phyloP scores from a whole-genome alignment of 1,140 invertebrate species.

The Drepana arcuata region DNA sequence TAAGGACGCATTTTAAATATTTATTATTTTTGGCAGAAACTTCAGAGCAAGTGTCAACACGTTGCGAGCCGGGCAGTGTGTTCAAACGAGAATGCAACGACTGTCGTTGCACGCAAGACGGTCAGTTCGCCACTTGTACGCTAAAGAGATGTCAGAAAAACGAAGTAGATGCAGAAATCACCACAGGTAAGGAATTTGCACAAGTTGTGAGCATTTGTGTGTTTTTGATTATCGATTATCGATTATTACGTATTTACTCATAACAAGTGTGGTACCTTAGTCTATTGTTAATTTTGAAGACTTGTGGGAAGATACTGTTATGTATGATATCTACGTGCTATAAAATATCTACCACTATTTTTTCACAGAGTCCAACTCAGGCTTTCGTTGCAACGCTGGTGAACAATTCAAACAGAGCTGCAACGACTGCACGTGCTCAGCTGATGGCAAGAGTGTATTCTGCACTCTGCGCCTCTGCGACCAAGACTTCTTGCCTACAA shows the following conservation, averaged over 20 bases:
- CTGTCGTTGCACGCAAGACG: conserved; percentile 57
- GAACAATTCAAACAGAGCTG: conserved; percentile 67
- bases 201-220: too few relatives aligned
- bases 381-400: conserved; percentile 69
- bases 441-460: conserved; percentile 63
- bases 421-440: conserved; percentile 70
- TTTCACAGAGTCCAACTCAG: conserved; percentile 42
- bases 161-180: conserved; percentile 12
- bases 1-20: neutral
- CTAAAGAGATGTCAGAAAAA: conserved; percentile 32
- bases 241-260: too few relatives aligned
- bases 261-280: too few relatives aligned
- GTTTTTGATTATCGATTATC: too few relatives aligned
- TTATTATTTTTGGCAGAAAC: conserved; percentile 20
- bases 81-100: conserved; percentile 65
- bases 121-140: conserved; percentile 58
- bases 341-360: too few relatives aligned
- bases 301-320: too few relatives aligned
- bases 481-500: conserved; percentile 22
- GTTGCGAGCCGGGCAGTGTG: conserved; percentile 53
- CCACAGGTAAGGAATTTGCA: too few relatives aligned
- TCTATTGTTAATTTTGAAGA: too few relatives aligned
- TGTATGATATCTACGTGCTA: too few relatives aligned
- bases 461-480: conserved; percentile 61
- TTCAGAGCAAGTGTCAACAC: conserved; percentile 18